Percentiles rank a stretch among this genome's conserved stretches.
phyloP scores from a whole-genome alignment of 1,140 invertebrate genomes.

The Galendromus occidentalis region DNA sequence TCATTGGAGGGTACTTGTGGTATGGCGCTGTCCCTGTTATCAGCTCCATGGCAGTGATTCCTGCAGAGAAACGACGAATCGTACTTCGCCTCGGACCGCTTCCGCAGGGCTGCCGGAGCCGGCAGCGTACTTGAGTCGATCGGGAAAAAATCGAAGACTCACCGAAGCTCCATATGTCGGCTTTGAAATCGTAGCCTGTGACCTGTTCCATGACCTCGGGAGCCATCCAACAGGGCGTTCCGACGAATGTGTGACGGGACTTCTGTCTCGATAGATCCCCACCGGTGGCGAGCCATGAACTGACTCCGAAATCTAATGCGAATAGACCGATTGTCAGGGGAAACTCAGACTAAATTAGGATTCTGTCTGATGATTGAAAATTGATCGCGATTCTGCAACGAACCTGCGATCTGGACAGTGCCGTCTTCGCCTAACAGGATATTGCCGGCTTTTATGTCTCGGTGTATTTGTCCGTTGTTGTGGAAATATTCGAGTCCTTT shows the following conservation, averaged over 20 bases:
- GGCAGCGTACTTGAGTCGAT: neutral
- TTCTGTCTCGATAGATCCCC: conserved; percentile 34
- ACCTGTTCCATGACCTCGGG: conserved; percentile 98
- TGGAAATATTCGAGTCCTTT: conserved; percentile 38
- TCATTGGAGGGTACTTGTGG: conserved; percentile 39
- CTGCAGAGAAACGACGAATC: conserved; percentile 16
- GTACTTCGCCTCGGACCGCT: neutral
- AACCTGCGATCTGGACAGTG: conserved; percentile 43
- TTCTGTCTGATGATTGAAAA: no score
- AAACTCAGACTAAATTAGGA: no score
- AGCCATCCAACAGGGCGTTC: conserved; percentile 92
- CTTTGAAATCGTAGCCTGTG: conserved; percentile 35
- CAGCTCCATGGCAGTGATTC: conserved; percentile 37
- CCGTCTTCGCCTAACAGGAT: conserved; percentile 35
- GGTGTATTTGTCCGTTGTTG: conserved; percentile 36
- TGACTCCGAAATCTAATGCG: conserved; percentile 30
- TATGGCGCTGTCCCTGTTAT: conserved; percentile 38
- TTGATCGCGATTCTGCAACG: no score
- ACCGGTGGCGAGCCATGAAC: conserved; percentile 33
- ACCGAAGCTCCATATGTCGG: conserved; percentile 36
- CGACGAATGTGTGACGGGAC: conserved; percentile 41
- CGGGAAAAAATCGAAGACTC: neutral
- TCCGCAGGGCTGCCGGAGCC: no score
- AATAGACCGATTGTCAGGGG: no score
- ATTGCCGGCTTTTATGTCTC: conserved; percentile 35